Conservation (phyloP, 2,113 vertebrate species). For the Desmodus rotundus region DNA sequence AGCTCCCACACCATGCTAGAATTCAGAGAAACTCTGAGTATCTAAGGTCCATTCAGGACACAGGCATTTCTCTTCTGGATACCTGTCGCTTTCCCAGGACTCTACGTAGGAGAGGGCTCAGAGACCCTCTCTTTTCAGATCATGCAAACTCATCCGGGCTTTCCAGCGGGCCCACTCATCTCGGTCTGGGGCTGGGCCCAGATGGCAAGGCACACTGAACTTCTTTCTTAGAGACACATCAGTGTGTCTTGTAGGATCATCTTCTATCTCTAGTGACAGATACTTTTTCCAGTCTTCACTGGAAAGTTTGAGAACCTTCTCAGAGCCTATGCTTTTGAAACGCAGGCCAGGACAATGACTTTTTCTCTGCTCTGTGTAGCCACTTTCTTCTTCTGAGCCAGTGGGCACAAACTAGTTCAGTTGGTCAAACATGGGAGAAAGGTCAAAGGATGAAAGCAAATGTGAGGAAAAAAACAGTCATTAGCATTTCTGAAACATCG, state of each 20-base stretch:
- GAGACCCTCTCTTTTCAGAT: not conserved
- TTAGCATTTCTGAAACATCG: not conserved
- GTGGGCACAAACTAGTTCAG: not conserved
- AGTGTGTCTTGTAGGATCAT: not conserved
- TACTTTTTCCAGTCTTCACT: not conserved
- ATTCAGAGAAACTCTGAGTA: not conserved
- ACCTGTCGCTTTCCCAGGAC: not conserved
- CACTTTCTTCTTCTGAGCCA: not conserved
- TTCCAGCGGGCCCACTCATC: not conserved
- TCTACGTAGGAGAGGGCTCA: not conserved
- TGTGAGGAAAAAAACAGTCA: not conserved
- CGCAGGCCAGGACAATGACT: not conserved
- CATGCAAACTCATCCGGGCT: not conserved
- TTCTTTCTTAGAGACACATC: not conserved
- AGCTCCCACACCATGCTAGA: not conserved
- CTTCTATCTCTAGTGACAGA: not conserved
- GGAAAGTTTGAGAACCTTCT: not conserved
- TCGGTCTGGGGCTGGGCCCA: no score
- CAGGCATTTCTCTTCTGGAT: not conserved
- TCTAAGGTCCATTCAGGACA: not conserved
- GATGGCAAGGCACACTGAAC: not conserved
- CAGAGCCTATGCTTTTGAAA: slow-evolving; percentile 2
- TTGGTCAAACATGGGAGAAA: not conserved
- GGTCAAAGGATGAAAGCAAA: not conserved
- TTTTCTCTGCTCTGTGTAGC: not conserved